Percentiles rank a stretch among this genome's conserved stretches.
Evolutionary conservation across 2,888 invertebrate genomes (phyloP).

Genomic region (Phlogophora meticulosa): DNA sequence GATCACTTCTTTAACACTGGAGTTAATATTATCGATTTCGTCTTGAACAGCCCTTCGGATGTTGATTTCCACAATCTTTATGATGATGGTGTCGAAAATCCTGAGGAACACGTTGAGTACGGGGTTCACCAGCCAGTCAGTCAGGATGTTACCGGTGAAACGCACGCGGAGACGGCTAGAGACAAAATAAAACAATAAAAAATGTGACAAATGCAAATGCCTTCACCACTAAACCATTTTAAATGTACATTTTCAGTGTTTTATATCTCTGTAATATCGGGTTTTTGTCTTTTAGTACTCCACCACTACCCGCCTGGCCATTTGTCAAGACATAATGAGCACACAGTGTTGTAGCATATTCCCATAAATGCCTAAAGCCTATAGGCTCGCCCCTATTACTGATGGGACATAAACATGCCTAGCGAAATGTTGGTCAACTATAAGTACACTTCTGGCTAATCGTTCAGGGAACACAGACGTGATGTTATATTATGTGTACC

Average conservation of each 20-base stretch:
- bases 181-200: slow-evolving; percentile 49
- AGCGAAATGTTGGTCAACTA: too few relatives aligned
- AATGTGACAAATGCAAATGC: too few relatives aligned
- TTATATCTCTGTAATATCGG: not conserved
- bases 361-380: too few relatives aligned
- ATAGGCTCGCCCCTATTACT: not conserved
- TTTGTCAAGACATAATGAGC: not conserved
- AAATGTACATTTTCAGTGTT: not conserved
- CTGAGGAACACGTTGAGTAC: slow-evolving; percentile 82
- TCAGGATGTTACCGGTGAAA: slow-evolving; percentile 86
- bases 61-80: slow-evolving; percentile 82
- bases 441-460: too few relatives aligned
- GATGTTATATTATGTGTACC: too few relatives aligned
- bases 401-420: not conserved
- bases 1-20: slow-evolving; percentile 75
- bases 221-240: too few relatives aligned
- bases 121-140: slow-evolving; percentile 89
- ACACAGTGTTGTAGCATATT: not conserved
- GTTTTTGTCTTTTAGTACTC: not conserved
- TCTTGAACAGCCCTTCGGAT: slow-evolving; percentile 78
- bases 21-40: slow-evolving; percentile 80
- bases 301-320: not conserved
- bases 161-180: slow-evolving; percentile 86
- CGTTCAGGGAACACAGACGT: too few relatives aligned
- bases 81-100: slow-evolving; percentile 87